phyloP scores from a whole-genome alignment of 2,888 invertebrate genomes.

The Stictocephala bisonia region DNA sequence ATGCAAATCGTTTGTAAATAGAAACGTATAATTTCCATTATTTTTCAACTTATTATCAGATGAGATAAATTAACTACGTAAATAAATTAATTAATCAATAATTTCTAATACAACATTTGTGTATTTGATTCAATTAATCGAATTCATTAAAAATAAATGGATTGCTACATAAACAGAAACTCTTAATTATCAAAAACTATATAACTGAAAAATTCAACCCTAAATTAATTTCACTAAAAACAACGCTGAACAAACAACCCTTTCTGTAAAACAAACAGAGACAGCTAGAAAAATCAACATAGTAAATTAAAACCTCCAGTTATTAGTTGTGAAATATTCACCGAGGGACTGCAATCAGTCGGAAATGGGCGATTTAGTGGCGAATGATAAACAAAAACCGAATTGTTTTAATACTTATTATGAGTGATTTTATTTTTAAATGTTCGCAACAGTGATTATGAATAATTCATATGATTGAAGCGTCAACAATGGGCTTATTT shows the following conservation, averaged over 20 bases:
- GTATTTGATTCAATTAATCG: no score
- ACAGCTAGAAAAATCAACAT: slow-evolving; percentile 23
- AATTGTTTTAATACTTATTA: slow-evolving; percentile 9
- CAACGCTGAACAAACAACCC: slow-evolving; percentile 14
- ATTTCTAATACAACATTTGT: no score
- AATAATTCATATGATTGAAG: slow-evolving; percentile 28
- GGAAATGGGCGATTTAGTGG: no score
- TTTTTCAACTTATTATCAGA: no score
- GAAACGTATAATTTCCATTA: no score
- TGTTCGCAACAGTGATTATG: slow-evolving; percentile 27
- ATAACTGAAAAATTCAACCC: background rate
- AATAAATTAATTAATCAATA: no score
- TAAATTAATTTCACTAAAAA: slow-evolving; percentile 28
- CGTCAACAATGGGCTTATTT: slow-evolving; percentile 19
- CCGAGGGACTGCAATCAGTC: background rate
- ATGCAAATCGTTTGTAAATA: no score
- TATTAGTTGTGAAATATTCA: slow-evolving; percentile 28
- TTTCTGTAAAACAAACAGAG: slow-evolving; percentile 15
- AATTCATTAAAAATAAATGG: no score
- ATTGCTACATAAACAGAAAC: no score
- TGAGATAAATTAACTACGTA: no score
- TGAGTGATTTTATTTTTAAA: slow-evolving; percentile 14
- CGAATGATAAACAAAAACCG: no score
- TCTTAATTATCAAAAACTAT: no score
- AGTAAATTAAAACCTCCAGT: slow-evolving; percentile 4